Base-by-base conservation (phyloP, 2,113 vertebrate species). In the Tetrax tetrax region DNA sequence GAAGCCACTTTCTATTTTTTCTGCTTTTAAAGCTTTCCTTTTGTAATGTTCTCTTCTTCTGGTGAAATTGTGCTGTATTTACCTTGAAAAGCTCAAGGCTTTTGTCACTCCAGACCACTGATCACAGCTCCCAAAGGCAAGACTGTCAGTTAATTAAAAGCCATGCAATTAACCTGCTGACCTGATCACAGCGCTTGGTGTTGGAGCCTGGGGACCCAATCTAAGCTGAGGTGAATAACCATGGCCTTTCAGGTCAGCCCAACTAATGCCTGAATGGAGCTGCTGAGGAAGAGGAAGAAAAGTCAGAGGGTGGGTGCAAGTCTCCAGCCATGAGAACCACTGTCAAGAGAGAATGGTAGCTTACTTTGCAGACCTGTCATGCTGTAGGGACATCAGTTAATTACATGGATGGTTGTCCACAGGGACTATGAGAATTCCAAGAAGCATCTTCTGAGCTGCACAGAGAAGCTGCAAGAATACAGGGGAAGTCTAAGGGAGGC, bases 311-410 rank as follows among this genome's bases (percentile, higher is more conserved):
- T 45, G 22, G 25, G 7, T 76, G 7, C 6, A 35, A 72, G 41
- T 63, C 28, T 88, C 41, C 59, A 89, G 38, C n/a, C 54, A 28
- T 5, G 29, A 87, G 50, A 80, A 74, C 10, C 28, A 53, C 63
- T 54, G 43, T 18, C 0, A 0, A 38, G 41, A 84, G 12, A 27
- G 18, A 51, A 66, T 7, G 25, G 12, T 51, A 60, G 24, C 14
- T 76, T 31, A 29, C 13, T 71, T 8, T 38, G 41, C 27, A 72
- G 35, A 60, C 5, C 14, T 0, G 0, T 4, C 22, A 59, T 5
- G 6, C 53, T 50, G 27, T 48, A 81, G 72, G 23, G 37, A 27
- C 14, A n/a, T 6, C 37, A 48, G 9, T 35, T 78, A 43, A 51
- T 60, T 38, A 38, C 19, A 45, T 4, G 16, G 45, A 41, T 6